Conservation (phyloP, 1,140 invertebrate species). For the Hermetia illucens region DNA sequence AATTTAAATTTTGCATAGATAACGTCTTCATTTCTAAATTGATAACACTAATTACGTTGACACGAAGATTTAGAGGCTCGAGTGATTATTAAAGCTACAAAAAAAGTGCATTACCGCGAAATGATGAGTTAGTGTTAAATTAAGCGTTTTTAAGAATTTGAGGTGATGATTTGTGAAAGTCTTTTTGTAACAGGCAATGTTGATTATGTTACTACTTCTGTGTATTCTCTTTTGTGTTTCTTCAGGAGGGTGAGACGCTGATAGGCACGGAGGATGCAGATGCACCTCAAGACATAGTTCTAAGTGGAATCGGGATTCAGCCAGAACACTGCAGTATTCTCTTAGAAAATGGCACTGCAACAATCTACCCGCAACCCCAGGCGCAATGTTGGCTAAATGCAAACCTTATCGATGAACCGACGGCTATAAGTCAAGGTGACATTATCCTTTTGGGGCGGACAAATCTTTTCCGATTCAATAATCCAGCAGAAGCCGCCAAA, state of each 20-base stretch:
- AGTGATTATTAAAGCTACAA: too few species aligned
- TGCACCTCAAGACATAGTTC: constrained; percentile 57
- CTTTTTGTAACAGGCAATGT: not conserved
- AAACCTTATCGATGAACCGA: constrained; percentile 54
- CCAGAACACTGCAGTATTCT: constrained; percentile 70
- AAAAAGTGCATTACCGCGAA: too few species aligned
- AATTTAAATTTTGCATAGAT: too few species aligned
- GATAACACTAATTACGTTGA: too few species aligned
- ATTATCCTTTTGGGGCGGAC: constrained; percentile 75
- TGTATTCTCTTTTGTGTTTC: constrained; percentile 11
- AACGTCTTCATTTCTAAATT: too few species aligned
- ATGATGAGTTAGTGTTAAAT: too few species aligned
- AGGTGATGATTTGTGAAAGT: not conserved
- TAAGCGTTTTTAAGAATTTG: too few species aligned
- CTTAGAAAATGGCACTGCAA: constrained; percentile 57
- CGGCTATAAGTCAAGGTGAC: constrained; percentile 58
- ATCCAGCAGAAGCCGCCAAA: constrained; percentile 79
- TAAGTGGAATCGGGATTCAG: constrained; percentile 64
- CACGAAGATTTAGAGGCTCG: too few species aligned
- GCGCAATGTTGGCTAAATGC: constrained; percentile 78
- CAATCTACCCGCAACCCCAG: constrained; percentile 50
- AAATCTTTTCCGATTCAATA: constrained; percentile 88
- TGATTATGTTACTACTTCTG: not conserved
- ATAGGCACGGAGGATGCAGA: constrained; percentile 61
- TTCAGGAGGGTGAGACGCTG: constrained; percentile 50